Evolutionary conservation across 2,888 invertebrate genomes (phyloP), one percentile per base, ranked within the genome.

Genomic region (Sinopyrophorus schimmeli): DNA sequence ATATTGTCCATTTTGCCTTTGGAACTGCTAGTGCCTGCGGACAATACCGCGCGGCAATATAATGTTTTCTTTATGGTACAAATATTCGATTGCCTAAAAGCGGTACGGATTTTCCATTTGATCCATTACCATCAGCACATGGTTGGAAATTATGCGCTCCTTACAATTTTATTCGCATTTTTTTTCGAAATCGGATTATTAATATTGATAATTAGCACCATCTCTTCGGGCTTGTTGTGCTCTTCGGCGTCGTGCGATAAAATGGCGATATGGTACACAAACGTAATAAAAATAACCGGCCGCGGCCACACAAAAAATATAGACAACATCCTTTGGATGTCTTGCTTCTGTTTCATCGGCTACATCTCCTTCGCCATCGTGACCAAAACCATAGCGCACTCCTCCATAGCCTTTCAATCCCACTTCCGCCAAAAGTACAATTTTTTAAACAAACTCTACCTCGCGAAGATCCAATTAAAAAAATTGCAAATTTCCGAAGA

Each of bases 21-120:
- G 2, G 24, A 38, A 17, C 3, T 30, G 1, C 9, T 30, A 1
- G 7, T 35, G 21, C 27, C 27, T 3, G 7, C 2, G 5, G 5
- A n/a, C 1, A 12, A 7, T 20, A 11, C 10, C 6, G 3, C 27
- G 11, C 2, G 5, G n/a, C 3, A n/a, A n/a, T n/a, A n/a, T n/a
- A n/a, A n/a, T n/a, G n/a, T n/a, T n/a, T n/a, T n/a, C 17, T 42
- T 18, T 10, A 1, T 12, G 1, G 1, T 26, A 0, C 34, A 26
- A 11, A n/a, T 42, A 3, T 3, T 3, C 9, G 4, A 14, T 2
- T 42, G 32, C 9, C 16, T 42, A 3, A 42, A 42, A 42, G 1
- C 12, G 4, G 18, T 12, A 5, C 11, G 42, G 18, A 18, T 42
- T 14, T 17, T 15, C 5, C 21, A 34, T 10, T n/a, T 17, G 3